Conservation (phyloP, 1,140 invertebrate species). For the Rhagoletis zephyria region DNA sequence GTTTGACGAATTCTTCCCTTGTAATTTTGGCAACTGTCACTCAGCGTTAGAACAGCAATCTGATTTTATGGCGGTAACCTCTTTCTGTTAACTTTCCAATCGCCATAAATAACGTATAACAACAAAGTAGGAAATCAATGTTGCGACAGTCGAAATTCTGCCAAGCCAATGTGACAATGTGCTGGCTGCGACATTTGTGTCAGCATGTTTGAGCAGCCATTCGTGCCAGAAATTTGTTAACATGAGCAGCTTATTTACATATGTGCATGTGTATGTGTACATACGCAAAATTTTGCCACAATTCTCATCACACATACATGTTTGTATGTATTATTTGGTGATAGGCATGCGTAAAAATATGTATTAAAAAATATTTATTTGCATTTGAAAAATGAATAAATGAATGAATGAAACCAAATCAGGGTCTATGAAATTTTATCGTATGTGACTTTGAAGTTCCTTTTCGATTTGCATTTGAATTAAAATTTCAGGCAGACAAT, state of each 20-base stretch:
- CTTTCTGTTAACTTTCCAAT: not conserved
- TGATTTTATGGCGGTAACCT: not conserved
- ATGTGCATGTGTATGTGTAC: too few relatives aligned
- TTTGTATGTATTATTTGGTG: not conserved
- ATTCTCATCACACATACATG: not conserved
- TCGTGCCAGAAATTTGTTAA: too few relatives aligned
- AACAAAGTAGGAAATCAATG: conserved; percentile 8
- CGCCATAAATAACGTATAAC: not conserved
- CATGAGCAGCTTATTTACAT: too few relatives aligned
- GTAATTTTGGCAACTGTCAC: conserved; percentile 9
- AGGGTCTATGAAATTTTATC: not conserved
- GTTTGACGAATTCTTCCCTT: not conserved
- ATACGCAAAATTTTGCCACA: too few relatives aligned
- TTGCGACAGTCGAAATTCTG: not conserved
- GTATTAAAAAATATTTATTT: not conserved
- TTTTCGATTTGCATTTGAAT: not conserved
- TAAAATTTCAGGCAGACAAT: not conserved
- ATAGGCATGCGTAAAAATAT: too few relatives aligned
- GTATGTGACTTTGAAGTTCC: not conserved
- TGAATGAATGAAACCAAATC: not conserved
- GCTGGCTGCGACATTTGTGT: conserved; percentile 4
- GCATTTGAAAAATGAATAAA: not conserved
- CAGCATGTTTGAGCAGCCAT: not conserved
- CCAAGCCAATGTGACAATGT: not conserved
- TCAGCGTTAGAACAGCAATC: not conserved